These are phyloP conservation scores for Palythoa heliodiscus DNA, from an alignment of 92 coral and sea anemone genomes.

Conservation along the genomic window DNA sequence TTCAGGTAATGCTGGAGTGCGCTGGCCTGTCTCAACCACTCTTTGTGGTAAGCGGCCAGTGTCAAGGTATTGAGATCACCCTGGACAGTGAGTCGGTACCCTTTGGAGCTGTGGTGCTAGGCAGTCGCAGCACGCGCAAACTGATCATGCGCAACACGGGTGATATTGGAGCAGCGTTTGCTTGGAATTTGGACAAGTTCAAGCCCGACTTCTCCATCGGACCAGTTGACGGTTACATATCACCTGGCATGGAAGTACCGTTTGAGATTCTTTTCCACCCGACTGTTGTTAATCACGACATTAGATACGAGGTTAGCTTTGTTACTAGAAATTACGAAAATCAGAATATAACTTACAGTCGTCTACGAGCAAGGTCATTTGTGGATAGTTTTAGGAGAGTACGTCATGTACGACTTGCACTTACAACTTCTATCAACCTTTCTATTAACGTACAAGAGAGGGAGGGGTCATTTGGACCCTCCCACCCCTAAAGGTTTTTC, in stretches of 20 bases:
- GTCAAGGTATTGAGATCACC: conserved; percentile 91
- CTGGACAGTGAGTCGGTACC: conserved; percentile 96
- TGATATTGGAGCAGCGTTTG: conserved; percentile 95
- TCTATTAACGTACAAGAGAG: too few species aligned
- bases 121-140: conserved; percentile 91
- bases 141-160: conserved; percentile 96
- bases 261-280: conserved; percentile 90
- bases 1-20: conserved; percentile 96
- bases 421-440: too few species aligned
- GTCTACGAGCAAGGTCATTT: too few species aligned
- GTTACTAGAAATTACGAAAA: not conserved
- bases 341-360: too few species aligned
- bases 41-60: conserved; percentile 89
- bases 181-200: conserved; percentile 90
- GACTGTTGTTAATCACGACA: conserved; percentile 83
- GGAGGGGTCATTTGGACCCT: too few species aligned
- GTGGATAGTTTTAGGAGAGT: too few species aligned
- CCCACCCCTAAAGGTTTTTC: too few species aligned
- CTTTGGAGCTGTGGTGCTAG: conserved; percentile 95
- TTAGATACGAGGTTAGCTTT: conserved; percentile 84
- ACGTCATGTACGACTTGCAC: too few species aligned
- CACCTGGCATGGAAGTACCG: conserved; percentile 96
- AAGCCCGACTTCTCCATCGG: conserved; percentile 82
- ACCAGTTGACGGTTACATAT: conserved; percentile 91
- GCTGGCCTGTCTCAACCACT: conserved; percentile 96